These are phyloP conservation scores for Phasia obesa DNA, from an alignment of 2,888 invertebrate genomes.

Conservation along the genomic window DNA sequence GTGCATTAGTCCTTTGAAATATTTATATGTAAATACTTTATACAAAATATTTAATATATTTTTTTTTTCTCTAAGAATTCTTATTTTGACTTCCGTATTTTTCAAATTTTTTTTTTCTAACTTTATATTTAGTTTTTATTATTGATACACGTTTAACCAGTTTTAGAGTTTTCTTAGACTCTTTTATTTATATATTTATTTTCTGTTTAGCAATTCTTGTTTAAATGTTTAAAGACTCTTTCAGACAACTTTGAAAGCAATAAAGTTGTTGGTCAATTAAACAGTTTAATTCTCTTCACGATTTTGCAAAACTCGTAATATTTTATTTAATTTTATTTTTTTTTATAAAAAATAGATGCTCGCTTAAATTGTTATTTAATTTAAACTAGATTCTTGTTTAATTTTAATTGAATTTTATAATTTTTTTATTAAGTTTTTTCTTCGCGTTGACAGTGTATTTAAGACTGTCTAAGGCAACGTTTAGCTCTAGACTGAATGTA, in stretches of 20 bases:
- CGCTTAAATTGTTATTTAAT: background rate
- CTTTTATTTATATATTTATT: conserved; percentile 18
- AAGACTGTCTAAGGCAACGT: conserved; percentile 65
- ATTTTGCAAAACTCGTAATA: background rate
- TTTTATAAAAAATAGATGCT: background rate
- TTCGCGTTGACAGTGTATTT: conserved; percentile 47
- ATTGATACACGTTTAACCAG: conserved; percentile 46
- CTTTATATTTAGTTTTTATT: background rate
- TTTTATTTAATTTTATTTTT: background rate
- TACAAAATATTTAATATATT: too few relatives aligned
- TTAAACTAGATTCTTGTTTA: conserved; percentile 21
- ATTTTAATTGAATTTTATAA: background rate
- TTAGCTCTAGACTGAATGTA: conserved; percentile 65
- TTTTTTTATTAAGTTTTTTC: conserved; percentile 18
- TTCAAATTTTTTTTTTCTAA: background rate
- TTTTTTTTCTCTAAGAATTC: background rate
- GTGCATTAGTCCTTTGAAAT: background rate
- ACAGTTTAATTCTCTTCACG: conserved; percentile 28
- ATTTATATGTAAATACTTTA: background rate
- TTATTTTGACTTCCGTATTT: conserved; percentile 1
- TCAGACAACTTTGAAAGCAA: conserved; percentile 7
- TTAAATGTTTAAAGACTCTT: conserved; percentile 22
- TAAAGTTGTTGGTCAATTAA: conserved; percentile 16
- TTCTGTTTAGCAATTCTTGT: conserved; percentile 27
- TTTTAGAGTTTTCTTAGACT: conserved; percentile 28